phyloP scores from a whole-genome alignment of 2,888 invertebrate genomes.

The Troides helena region DNA sequence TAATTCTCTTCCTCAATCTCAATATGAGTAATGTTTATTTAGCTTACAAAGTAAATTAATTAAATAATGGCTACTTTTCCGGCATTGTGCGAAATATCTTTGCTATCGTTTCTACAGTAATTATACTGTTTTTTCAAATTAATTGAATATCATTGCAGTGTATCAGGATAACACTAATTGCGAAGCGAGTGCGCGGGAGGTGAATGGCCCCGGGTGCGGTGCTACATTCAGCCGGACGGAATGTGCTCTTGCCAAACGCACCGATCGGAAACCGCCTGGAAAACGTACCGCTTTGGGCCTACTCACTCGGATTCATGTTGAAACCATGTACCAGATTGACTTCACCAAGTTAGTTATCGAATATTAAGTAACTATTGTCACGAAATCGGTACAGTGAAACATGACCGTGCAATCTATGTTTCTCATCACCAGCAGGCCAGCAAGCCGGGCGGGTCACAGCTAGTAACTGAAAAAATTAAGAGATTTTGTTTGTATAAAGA shows the following conservation, averaged over 20 bases:
- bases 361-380: background rate
- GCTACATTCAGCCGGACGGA: constrained; percentile 66
- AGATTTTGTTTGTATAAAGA: too few species aligned
- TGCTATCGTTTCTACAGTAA: too few species aligned
- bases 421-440: too few species aligned
- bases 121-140: background rate
- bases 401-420: background rate
- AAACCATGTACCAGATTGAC: constrained; percentile 14
- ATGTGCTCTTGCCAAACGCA: constrained; percentile 73
- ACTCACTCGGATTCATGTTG: constrained; percentile 22
- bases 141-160: background rate
- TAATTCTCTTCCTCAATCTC: too few species aligned
- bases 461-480: too few species aligned
- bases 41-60: too few species aligned
- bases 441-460: too few species aligned
- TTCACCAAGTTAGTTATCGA: background rate
- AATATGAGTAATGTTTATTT: too few species aligned
- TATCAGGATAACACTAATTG: constrained; percentile 21
- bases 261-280: constrained; percentile 66
- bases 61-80: too few species aligned
- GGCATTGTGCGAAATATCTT: too few species aligned
- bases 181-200: constrained; percentile 39
- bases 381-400: background rate
- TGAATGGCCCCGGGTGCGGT: constrained; percentile 57
- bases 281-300: constrained; percentile 52